Evolutionary conservation across 2,797 vertebrate genomes (phyloP).

Genomic region (Danio choprae): DNA sequence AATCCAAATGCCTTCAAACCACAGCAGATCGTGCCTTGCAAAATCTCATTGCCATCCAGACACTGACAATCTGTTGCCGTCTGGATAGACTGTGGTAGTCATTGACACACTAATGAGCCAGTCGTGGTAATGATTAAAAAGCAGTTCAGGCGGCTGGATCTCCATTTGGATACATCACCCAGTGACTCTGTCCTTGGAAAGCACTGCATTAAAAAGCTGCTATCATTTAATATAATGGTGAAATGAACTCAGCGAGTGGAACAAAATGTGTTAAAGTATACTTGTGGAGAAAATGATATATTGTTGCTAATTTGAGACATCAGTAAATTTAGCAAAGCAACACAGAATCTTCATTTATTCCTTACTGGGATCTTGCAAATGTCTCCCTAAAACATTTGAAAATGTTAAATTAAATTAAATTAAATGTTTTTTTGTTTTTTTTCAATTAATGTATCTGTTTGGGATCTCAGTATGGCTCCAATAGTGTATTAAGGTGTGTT

Average conservation of each 20-base stretch:
- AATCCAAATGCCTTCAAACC: slow-evolving; percentile 27
- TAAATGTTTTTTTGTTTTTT: not conserved
- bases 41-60: slow-evolving; percentile 35
- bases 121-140: slow-evolving; percentile 55
- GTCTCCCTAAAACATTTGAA: not conserved
- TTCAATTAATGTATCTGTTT: not conserved
- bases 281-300: slow-evolving; percentile 34
- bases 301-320: slow-evolving; percentile 33
- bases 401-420: too few species aligned
- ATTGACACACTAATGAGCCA: slow-evolving; percentile 54
- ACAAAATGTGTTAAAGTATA: slow-evolving; percentile 37
- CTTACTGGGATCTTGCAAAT: not conserved
- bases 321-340: slow-evolving; percentile 8
- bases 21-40: slow-evolving; percentile 10
- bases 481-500: too few species aligned
- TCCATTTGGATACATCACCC: slow-evolving; percentile 47
- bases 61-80: slow-evolving; percentile 51
- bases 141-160: slow-evolving; percentile 43
- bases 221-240: slow-evolving; percentile 35
- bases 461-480: too few species aligned
- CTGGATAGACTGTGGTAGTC: slow-evolving; percentile 43
- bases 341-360: slow-evolving; percentile 22
- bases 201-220: slow-evolving; percentile 8
- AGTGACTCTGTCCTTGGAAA: slow-evolving; percentile 51
- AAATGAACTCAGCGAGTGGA: slow-evolving; percentile 38